Percentiles rank a stretch among this genome's conserved stretches.
Evolutionary conservation across 2,113 vertebrate genomes (phyloP).

Genomic region (Stercorarius parasiticus): DNA sequence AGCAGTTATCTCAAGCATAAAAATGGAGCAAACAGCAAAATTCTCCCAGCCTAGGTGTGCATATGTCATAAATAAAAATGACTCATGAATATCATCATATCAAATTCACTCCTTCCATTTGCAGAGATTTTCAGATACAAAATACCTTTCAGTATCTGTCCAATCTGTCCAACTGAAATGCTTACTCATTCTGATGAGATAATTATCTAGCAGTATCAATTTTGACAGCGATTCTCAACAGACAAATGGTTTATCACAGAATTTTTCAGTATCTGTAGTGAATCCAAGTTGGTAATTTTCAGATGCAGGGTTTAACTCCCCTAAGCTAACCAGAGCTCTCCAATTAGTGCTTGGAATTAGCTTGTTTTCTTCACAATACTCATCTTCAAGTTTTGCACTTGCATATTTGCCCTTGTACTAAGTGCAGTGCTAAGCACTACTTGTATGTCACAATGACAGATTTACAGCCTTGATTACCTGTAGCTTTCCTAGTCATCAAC

Average conservation of each 20-base stretch:
- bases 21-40: not conserved
- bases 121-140: not conserved
- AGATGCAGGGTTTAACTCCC: not conserved
- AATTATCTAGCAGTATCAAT: not conserved
- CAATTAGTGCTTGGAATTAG: not conserved
- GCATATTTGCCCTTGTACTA: not conserved
- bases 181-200: not conserved
- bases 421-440: not conserved
- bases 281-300: not conserved
- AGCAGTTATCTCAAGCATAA: not conserved
- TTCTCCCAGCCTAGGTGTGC: not conserved
- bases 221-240: not conserved
- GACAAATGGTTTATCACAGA: not conserved
- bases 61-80: not conserved
- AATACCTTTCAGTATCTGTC: not conserved
- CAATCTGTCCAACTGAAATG: not conserved
- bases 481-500: slow-evolving; percentile 20
- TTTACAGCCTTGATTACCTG: slow-evolving; percentile 18
- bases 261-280: not conserved
- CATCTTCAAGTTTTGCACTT: not conserved
- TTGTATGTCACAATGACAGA: not conserved
- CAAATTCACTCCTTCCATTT: not conserved
- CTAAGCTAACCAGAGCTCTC: not conserved
- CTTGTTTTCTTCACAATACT: not conserved
- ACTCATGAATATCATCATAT: not conserved